Evolutionary conservation across 2,797 vertebrate genomes (phyloP).

Genomic region (Sternotherus odoratus): DNA sequence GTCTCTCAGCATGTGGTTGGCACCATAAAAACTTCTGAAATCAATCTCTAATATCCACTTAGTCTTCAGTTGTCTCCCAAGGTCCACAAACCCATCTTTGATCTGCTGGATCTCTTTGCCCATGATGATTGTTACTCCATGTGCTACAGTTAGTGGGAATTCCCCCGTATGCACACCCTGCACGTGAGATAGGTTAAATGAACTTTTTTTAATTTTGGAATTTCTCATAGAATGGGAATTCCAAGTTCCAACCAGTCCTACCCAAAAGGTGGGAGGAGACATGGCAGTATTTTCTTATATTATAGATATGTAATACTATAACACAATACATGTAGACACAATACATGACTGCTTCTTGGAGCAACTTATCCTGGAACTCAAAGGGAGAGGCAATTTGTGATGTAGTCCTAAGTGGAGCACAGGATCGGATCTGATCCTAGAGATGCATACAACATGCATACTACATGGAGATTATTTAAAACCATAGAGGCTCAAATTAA

Average conservation of each 20-base stretch:
- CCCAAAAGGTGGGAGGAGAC: not conserved
- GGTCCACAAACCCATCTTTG: constrained; percentile 5
- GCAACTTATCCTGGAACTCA: not conserved
- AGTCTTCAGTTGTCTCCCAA: not conserved
- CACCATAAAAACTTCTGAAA: not conserved
- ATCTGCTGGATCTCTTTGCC: constrained; percentile 25
- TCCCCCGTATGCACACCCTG: constrained; percentile 34
- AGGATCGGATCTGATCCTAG: not conserved
- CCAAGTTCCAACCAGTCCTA: not conserved
- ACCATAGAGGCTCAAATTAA: not conserved
- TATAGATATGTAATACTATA: not conserved
- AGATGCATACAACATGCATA: not conserved
- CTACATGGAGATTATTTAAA: not conserved
- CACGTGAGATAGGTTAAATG: not conserved
- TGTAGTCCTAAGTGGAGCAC: not conserved
- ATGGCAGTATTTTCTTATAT: not conserved
- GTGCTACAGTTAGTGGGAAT: constrained; percentile 60
- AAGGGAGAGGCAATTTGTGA: not conserved
- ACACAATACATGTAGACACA: not conserved
- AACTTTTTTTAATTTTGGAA: not conserved
- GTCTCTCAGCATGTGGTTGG: not conserved
- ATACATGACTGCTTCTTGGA: not conserved
- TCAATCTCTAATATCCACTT: not conserved
- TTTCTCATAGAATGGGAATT: not conserved
- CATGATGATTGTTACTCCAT: constrained; percentile 38